phyloP scores from a whole-genome alignment of 1,140 invertebrate species.

The Scylla paramamosain region DNA sequence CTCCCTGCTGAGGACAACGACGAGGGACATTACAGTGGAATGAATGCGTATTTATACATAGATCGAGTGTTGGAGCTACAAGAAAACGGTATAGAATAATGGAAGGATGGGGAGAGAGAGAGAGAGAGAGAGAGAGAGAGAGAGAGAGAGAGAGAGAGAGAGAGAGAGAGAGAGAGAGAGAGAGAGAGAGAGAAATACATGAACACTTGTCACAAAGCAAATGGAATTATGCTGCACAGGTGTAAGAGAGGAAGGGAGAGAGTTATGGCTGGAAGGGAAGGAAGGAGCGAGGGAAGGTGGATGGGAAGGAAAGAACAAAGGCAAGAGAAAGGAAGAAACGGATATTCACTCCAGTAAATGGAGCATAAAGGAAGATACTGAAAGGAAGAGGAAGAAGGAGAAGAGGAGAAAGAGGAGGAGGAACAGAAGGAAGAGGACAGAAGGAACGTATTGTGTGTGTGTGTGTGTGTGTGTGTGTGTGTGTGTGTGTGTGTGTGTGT shows the following conservation, averaged over 20 bases:
- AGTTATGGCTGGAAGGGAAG: neutral
- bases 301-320: neutral
- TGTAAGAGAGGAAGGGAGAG: neutral
- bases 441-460: neutral
- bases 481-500: conserved; percentile 20
- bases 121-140: no score
- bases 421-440: neutral
- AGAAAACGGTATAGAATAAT: no score
- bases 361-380: conserved; percentile 2
- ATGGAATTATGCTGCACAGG: neutral
- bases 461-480: neutral
- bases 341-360: neutral
- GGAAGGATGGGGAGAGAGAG: no score
- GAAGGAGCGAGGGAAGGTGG: neutral
- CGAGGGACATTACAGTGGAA: no score
- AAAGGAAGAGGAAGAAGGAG: neutral
- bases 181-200: neutral
- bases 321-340: neutral
- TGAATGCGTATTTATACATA: no score
- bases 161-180: no score
- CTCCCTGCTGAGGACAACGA: no score
- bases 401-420: neutral
- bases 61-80: no score
- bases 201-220: neutral
- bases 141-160: no score